Percentiles rank a stretch among this genome's conserved stretches.
Evolutionary conservation across 2,113 vertebrate genomes (phyloP).

Genomic region (Gymnarchus niloticus): DNA sequence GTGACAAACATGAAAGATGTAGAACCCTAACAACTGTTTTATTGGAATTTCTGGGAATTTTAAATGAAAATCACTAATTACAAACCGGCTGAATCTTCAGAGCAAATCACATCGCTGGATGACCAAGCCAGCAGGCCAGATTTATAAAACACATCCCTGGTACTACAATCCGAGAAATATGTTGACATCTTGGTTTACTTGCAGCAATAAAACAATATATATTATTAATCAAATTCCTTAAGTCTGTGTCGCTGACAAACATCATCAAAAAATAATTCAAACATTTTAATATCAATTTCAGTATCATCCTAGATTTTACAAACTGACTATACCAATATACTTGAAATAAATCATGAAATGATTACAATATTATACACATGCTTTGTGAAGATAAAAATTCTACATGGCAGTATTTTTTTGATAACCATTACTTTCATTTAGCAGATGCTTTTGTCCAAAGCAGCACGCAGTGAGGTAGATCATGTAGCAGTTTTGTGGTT

Average conservation of each 20-base stretch:
- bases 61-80: not conserved
- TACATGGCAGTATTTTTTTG: no score
- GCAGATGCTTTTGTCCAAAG: no score
- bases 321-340: not conserved
- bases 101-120: not conserved
- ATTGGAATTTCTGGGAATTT: not conserved
- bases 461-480: no score
- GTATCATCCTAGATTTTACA: not conserved
- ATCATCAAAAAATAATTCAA: not conserved
- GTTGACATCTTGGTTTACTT: not conserved
- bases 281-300: not conserved
- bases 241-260: not conserved
- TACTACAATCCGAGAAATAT: not conserved
- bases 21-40: not conserved
- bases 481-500: no score
- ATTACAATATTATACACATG: not conserved
- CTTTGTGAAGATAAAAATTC: not conserved
- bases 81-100: not conserved
- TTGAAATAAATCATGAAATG: not conserved
- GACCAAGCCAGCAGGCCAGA: not conserved
- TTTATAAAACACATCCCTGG: not conserved
- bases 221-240: not conserved
- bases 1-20: not conserved
- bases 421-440: no score
- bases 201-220: not conserved